Evolutionary conservation across 2,113 vertebrate genomes (phyloP), one percentile per base, ranked within the genome.

Genomic region (Tragulus kanchil): DNA sequence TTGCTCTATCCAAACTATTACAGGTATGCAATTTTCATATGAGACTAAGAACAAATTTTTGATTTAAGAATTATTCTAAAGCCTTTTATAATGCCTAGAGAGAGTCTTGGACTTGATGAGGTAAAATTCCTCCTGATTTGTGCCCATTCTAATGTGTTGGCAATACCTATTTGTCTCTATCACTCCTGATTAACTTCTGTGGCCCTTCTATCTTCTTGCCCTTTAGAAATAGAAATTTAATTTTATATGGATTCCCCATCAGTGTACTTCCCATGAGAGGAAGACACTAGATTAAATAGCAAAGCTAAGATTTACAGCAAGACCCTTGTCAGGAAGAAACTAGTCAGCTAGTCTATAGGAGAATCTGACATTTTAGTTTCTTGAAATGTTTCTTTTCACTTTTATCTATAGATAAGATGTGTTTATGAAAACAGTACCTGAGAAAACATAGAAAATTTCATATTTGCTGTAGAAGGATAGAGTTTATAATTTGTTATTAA

Each of bases 291-390:
- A 85, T 88, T 91, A 65, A 56, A 75, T 3, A 89, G 36, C 71
- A 91, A 90, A 85, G 25, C 0, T 15, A 95, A 96, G 84, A n/a
- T n/a, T 31, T 62, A 78, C 8, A 90, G 28, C 50, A 36, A 95
- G 16, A 26, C 12, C 8, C 42, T 65, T 88, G 81, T 54, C 58
- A 77, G 94, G 36, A 81, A 92, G n/a, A 89, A 92, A 83, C n/a
- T 84, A 52, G 52, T 91, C 48, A 85, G 25, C 45, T 69, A 95
- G 11, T 96, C 94, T 97, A 6, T n/a, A 75, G 9, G 50, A 52
- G 84, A 81, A 95, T 73, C 25, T 89, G 65, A 83, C 50, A 85
- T 93, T 93, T 95, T 75, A 71, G 2, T 84, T 98, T 97, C 31
- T 26, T 58, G 50, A 90, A 17, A 83, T 8, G 94, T 93, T 69